Percentiles rank a stretch among this genome's conserved stretches.
phyloP scores from a whole-genome alignment of 2,797 vertebrate genomes.

The Cirrhinus mrigala region DNA sequence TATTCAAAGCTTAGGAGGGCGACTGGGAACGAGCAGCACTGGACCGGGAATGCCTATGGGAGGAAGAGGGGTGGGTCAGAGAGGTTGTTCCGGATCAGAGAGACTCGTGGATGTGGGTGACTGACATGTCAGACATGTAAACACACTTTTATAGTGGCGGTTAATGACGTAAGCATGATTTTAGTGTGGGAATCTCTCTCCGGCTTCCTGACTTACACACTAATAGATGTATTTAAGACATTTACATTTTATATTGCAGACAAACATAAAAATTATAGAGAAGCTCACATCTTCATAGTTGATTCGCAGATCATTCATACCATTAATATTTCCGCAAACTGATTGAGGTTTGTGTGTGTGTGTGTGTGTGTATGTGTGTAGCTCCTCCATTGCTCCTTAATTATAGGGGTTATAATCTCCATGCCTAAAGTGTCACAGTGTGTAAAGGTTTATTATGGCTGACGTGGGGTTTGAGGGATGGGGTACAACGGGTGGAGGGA shows the following conservation, averaged over 20 bases:
- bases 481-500: conserved; percentile 58
- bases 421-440: conserved; percentile 80
- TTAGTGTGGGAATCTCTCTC: conserved; percentile 39
- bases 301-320: neutral
- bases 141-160: conserved; percentile 30
- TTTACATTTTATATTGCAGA: conserved; percentile 13
- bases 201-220: neutral
- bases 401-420: conserved; percentile 78
- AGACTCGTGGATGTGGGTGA: conserved; percentile 60
- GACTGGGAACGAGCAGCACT: conserved; percentile 13
- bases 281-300: neutral
- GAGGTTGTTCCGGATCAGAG: conserved; percentile 47
- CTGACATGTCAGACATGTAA: conserved; percentile 42
- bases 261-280: neutral
- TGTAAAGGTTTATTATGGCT: conserved; percentile 82
- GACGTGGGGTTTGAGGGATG: conserved; percentile 71
- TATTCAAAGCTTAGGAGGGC: conserved; percentile 62
- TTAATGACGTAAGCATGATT: conserved; percentile 6
- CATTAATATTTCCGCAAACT: neutral
- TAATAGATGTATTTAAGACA: neutral
- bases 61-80: conserved; percentile 60
- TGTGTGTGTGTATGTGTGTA: conserved; percentile 25
- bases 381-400: conserved; percentile 70
- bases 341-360: conserved; percentile 28
- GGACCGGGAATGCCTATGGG: conserved; percentile 58